Conservation (phyloP, 2,888 invertebrate genomes). For the Ichneumoninae sp. region DNA sequence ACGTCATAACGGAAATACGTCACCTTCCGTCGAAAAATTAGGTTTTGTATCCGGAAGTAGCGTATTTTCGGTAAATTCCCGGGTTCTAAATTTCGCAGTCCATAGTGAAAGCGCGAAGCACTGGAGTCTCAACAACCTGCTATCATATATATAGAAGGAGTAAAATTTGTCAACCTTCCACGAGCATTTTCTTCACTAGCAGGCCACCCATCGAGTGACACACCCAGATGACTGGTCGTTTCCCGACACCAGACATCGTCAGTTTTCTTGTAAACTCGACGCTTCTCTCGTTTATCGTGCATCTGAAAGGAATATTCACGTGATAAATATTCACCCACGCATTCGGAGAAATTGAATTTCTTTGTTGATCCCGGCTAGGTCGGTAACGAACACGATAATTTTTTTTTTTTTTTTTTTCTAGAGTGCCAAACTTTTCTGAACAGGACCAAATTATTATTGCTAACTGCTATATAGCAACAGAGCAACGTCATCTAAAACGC, state of each 20-base stretch:
- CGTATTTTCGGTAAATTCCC: too few species aligned
- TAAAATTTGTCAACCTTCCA: constrained; percentile 84
- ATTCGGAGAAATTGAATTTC: background rate
- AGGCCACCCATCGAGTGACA: constrained; percentile 99
- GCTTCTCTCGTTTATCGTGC: constrained; percentile 88
- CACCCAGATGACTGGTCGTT: constrained; percentile 94
- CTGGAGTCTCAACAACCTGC: background rate
- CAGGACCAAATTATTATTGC: too few species aligned
- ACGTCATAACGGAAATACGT: too few species aligned
- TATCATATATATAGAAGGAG: background rate
- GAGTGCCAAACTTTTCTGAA: too few species aligned
- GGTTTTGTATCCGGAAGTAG: too few species aligned
- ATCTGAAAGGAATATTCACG: constrained; percentile 72
- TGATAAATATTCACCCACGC: constrained; percentile 8
- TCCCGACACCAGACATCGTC: constrained; percentile 91
- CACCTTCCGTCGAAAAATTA: too few species aligned
- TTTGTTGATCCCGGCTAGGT: too few species aligned
- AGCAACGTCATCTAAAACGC: too few species aligned
- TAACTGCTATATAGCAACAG: too few species aligned
- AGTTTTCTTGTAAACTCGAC: constrained; percentile 89
- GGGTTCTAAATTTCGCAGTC: too few species aligned
- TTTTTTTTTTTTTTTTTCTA: background rate
- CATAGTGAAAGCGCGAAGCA: too few species aligned
- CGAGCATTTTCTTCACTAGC: constrained; percentile 93
- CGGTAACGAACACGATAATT: too few species aligned